Percentiles rank a stretch among this genome's conserved stretches.
Evolutionary conservation across 2,888 invertebrate genomes (phyloP).

Genomic region (Halictus quadricinctus): DNA sequence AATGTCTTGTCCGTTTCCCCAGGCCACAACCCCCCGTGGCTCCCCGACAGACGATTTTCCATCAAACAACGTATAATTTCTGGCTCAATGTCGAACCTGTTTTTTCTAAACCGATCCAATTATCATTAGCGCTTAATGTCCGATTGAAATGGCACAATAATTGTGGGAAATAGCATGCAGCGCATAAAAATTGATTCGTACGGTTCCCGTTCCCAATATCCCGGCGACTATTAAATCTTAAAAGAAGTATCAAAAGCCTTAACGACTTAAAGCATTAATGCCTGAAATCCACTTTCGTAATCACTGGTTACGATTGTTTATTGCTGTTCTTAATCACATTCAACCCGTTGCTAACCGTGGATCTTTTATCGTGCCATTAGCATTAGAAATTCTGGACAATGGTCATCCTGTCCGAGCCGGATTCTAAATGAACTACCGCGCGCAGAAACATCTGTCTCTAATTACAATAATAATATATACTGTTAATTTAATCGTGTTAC

Average conservation of each 20-base stretch:
- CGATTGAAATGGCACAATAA: constrained; percentile 13
- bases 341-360: neutral
- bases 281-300: neutral
- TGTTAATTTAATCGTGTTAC: too few relatives aligned
- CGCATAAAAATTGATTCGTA: constrained; percentile 6
- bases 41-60: neutral
- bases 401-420: neutral
- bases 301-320: neutral
- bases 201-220: neutral
- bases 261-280: neutral
- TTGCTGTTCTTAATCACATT: neutral
- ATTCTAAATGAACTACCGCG: neutral
- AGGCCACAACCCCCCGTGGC: neutral
- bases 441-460: neutral
- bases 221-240: constrained; percentile 3
- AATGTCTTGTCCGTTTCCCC: neutral
- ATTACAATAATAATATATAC: neutral
- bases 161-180: constrained; percentile 8
- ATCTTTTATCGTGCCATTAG: neutral
- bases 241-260: neutral
- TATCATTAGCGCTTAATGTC: constrained; percentile 13
- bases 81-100: neutral
- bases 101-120: neutral
- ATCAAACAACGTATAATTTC: neutral
- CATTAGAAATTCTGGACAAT: neutral